Conservation (phyloP, 2,113 vertebrate species). For the Antidorcas marsupialis region DNA sequence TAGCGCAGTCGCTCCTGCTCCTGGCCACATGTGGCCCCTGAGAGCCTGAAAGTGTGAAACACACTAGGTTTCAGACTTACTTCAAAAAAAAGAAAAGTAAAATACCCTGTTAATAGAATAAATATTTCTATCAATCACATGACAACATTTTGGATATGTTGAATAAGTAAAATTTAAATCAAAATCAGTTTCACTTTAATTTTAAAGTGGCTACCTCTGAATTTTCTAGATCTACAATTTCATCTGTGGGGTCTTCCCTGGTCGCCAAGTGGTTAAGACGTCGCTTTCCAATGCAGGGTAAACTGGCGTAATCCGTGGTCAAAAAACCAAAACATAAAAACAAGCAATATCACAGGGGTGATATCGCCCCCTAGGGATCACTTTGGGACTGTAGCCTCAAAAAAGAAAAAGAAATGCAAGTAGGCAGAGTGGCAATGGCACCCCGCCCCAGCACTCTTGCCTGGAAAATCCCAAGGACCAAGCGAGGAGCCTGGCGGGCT, state of each 20-base stretch:
- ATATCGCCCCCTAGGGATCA: constrained; percentile 10
- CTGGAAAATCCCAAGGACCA: no score
- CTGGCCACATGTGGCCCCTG: background rate
- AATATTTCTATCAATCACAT: background rate
- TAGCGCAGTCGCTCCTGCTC: background rate
- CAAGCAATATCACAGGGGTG: background rate
- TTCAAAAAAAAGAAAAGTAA: background rate
- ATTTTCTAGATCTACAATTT: constrained; percentile 19
- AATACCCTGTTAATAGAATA: background rate
- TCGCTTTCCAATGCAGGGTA: background rate
- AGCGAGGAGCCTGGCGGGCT: no score
- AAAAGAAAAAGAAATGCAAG: background rate
- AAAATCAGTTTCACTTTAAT: constrained; percentile 6
- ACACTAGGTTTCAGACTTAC: background rate
- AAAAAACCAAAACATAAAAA: background rate
- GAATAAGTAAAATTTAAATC: background rate
- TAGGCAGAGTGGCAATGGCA: background rate
- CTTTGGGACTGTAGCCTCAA: background rate
- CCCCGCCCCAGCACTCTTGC: no score
- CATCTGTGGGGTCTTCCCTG: background rate
- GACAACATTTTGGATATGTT: background rate
- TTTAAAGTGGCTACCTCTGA: background rate
- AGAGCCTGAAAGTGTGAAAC: background rate
- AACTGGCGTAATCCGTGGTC: background rate
- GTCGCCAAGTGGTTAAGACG: background rate